Base-by-base conservation (phyloP, 2,888 invertebrate genomes). In the Oscheius sp. region DNA sequence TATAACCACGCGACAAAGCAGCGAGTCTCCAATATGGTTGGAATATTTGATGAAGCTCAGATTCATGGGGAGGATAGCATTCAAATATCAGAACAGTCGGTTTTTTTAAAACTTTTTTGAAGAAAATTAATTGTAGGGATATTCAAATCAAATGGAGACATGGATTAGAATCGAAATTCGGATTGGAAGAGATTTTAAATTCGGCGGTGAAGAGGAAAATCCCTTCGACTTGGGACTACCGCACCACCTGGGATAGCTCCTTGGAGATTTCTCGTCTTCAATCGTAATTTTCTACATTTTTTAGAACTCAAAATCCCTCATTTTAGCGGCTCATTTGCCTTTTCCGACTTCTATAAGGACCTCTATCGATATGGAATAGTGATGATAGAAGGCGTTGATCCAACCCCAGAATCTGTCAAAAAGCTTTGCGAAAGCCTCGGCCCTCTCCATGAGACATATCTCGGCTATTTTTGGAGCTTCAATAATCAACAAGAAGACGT, bases 381-480 rank as follows among this genome's bases (percentile, higher is more conserved):
- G 1, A 69, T 79, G 1, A 71, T 85, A 1, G 74, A 76, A 33
- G 80, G 66, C 4, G 72, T 82, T 0, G 74, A 72, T 23, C 50
- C 65, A 15, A 73, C 70, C 8, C 66, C 81, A 0, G 76, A 75
- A 37, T 77, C 73, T 4, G 79, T 78, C 3, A 76, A 80, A 39
- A 48, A 72, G 29, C 90, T 3, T 89, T 90, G 70, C 70, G 87
- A 88, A 50, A 89, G 89, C 8, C 84, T 93, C 0, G 91, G 91
- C 27, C 91, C 91, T 0, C 88, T 91, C 0, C 91, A 92, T 85
- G 90, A 90, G 72, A 92, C 92, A 0, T 87, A 92, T 63, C 93
- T 91, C 84, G 93, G 93, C 3, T 91, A 91, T 39, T 91, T 92
- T 90, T 93, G 91, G 91, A 88, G 89, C 42, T 91, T 92, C 79